These are phyloP conservation scores for Monomorium pharaonis DNA, from an alignment of 1,140 invertebrate species.

Conservation along the genomic window DNA sequence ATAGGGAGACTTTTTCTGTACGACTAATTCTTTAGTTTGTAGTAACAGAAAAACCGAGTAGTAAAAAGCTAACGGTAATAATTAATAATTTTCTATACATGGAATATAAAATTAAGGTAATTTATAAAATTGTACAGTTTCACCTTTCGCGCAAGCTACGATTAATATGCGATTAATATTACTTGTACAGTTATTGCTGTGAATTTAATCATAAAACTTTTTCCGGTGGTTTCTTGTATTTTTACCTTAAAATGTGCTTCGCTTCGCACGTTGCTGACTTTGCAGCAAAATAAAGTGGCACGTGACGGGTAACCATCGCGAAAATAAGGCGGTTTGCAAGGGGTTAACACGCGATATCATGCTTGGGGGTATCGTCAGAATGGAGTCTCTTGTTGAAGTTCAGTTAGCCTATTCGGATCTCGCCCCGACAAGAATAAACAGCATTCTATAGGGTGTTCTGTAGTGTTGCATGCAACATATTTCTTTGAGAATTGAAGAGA, in stretches of 20 bases:
- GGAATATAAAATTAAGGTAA: background rate
- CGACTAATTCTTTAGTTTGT: background rate
- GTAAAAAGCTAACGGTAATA: slow-evolving; percentile 8
- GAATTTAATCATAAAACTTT: slow-evolving; percentile 8
- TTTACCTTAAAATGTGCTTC: slow-evolving; percentile 27
- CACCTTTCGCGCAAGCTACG: no score
- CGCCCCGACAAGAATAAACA: slow-evolving; percentile 36
- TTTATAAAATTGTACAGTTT: background rate
- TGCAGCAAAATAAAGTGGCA: slow-evolving; percentile 32
- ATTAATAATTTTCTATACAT: background rate
- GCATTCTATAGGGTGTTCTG: slow-evolving; percentile 7
- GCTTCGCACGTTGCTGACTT: slow-evolving; percentile 29
- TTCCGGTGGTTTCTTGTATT: background rate
- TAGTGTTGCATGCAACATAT: no score
- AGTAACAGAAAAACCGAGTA: background rate
- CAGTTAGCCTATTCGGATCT: slow-evolving; percentile 8
- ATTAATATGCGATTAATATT: background rate
- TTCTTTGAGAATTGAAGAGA: background rate
- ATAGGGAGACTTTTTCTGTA: background rate
- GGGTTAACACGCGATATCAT: slow-evolving; percentile 55
- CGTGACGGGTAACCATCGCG: slow-evolving; percentile 24
- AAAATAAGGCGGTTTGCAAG: slow-evolving; percentile 29
- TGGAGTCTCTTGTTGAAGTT: slow-evolving; percentile 36
- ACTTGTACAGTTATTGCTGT: background rate
- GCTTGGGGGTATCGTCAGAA: slow-evolving; percentile 52